Conservation (phyloP, 2,797 vertebrate species). For the Chelidonichthys spinosus region DNA sequence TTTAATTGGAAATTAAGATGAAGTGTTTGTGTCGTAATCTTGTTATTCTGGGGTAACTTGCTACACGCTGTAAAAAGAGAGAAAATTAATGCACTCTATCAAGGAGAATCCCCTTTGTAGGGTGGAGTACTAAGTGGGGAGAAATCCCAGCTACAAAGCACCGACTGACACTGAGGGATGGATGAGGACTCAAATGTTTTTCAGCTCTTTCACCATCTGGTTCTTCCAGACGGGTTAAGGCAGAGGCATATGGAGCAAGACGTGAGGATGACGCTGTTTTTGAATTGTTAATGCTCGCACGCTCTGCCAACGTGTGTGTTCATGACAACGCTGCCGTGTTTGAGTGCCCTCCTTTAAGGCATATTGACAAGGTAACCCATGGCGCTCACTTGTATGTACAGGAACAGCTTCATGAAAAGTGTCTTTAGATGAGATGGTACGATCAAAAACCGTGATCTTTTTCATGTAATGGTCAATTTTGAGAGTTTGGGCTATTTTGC, state of each 20-base stretch:
- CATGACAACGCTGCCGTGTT: constrained; percentile 37
- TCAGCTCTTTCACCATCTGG: constrained; percentile 65
- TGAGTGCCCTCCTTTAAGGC: background rate
- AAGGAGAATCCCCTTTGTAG: constrained; percentile 8
- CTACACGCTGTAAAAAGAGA: constrained; percentile 11
- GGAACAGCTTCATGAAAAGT: background rate
- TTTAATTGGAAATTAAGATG: constrained; percentile 26
- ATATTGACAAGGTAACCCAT: constrained; percentile 18
- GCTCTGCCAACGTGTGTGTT: constrained; percentile 34
- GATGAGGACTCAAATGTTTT: constrained; percentile 50
- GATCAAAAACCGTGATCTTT: no score
- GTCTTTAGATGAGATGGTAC: background rate
- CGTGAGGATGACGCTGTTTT: constrained; percentile 44
- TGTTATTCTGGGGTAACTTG: constrained; percentile 13
- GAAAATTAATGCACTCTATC: background rate
- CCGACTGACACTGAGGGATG: constrained; percentile 38
- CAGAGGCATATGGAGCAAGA: constrained; percentile 58
- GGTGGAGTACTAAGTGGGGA: constrained; percentile 31
- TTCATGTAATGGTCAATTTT: background rate
- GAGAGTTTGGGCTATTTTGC: background rate
- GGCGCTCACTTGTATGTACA: constrained; percentile 9
- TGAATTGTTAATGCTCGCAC: constrained; percentile 59
- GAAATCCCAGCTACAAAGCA: constrained; percentile 24
- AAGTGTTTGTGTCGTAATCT: constrained; percentile 20
- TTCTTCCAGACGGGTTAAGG: constrained; percentile 45